phyloP scores from a whole-genome alignment of 1,140 invertebrate species.

The Rhizoglyphus robini region DNA sequence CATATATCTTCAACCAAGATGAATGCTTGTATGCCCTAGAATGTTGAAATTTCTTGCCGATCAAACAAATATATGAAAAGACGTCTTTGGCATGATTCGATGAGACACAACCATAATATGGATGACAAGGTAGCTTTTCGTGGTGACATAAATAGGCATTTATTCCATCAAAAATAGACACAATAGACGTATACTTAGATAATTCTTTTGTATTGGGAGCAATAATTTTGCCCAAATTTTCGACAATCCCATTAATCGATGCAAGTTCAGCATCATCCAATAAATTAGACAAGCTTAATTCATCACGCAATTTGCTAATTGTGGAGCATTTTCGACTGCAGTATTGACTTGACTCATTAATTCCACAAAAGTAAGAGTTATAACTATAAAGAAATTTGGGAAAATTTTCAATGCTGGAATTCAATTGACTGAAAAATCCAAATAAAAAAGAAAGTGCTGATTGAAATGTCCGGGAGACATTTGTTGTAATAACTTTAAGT shows the following conservation, averaged over 20 bases:
- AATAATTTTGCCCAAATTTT: not conserved
- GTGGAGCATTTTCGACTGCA: not conserved
- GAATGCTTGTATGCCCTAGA: constrained; percentile 24
- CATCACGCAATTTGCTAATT: not conserved
- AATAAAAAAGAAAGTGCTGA: constrained; percentile 66
- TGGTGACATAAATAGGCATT: constrained; percentile 69
- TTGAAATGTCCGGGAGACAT: constrained; percentile 73
- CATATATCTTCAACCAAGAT: constrained; percentile 32
- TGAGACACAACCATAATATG: constrained; percentile 26
- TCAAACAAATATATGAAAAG: constrained; percentile 30
- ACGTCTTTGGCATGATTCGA: constrained; percentile 30
- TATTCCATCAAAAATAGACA: constrained; percentile 60
- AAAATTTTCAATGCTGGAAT: constrained; percentile 57
- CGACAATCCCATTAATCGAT: too few relatives aligned
- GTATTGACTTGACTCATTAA: not conserved
- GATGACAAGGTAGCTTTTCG: constrained; percentile 52
- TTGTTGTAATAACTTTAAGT: constrained; percentile 59
- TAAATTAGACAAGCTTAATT: too few relatives aligned
- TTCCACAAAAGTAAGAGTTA: not conserved
- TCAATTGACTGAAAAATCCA: constrained; percentile 53
- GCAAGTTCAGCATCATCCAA: too few relatives aligned
- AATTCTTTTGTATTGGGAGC: not conserved
- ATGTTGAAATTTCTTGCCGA: constrained; percentile 28
- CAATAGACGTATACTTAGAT: constrained; percentile 38
- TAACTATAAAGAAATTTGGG: not conserved